These are phyloP conservation scores for Pelodytes ibericus DNA, from an alignment of 2,797 vertebrate genomes.

Conservation along the genomic window DNA sequence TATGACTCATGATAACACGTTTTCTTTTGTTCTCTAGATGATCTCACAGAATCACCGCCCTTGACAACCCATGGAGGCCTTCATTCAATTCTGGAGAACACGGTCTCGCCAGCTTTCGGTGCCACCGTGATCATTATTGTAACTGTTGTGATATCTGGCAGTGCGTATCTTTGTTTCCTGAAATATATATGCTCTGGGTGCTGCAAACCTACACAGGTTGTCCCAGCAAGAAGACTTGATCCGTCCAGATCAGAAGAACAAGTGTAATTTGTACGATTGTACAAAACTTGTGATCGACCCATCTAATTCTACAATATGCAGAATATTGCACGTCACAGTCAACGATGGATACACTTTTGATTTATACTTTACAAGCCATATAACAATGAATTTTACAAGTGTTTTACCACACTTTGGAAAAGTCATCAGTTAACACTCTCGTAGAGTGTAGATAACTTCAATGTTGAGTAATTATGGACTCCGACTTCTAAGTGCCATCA, in stretches of 20 bases:
- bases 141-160: slow-evolving; percentile 64
- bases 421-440: too few species aligned
- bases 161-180: slow-evolving; percentile 74
- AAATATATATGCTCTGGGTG: slow-evolving; percentile 74
- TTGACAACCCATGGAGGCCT: slow-evolving; percentile 57
- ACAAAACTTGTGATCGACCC: slow-evolving; percentile 4
- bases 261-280: slow-evolving; percentile 55
- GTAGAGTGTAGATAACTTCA: too few species aligned
- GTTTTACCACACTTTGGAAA: too few species aligned
- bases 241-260: slow-evolving; percentile 71
- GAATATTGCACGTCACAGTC: not conserved
- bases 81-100: slow-evolving; percentile 62
- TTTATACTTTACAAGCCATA: not conserved
- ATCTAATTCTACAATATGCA: not conserved
- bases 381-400: too few species aligned
- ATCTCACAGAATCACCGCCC: slow-evolving; percentile 44
- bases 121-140: slow-evolving; percentile 70
- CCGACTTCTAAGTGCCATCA: too few species aligned
- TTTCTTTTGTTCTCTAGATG: slow-evolving; percentile 47
- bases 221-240: slow-evolving; percentile 62
- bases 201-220: slow-evolving; percentile 70
- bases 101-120: slow-evolving; percentile 65
- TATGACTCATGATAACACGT: not conserved
- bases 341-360: not conserved
- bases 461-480: too few species aligned